Percentiles rank a stretch among this genome's conserved stretches.
phyloP scores from a whole-genome alignment of 2,888 invertebrate genomes.

The Caprella mutica region DNA sequence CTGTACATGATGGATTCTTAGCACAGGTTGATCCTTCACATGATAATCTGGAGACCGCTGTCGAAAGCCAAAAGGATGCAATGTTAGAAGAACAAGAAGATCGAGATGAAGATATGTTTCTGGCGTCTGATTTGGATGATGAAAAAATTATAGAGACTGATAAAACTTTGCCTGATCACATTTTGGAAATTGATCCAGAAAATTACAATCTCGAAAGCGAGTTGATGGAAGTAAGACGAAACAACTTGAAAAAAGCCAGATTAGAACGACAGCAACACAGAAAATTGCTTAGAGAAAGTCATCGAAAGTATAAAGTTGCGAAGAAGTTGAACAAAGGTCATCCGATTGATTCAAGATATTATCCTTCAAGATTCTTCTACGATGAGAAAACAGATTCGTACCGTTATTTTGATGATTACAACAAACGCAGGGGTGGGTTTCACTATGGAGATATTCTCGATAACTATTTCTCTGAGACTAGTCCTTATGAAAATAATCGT shows the following conservation, averaged over 20 bases:
- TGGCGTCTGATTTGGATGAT: too few species aligned
- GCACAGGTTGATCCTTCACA: neutral
- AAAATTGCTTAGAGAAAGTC: neutral
- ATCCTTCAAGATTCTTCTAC: neutral
- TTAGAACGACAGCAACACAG: neutral
- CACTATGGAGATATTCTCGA: neutral
- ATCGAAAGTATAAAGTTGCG: neutral
- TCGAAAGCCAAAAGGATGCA: neutral
- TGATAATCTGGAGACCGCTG: neutral
- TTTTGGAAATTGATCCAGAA: neutral
- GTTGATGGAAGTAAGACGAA: neutral
- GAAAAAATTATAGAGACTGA: neutral
- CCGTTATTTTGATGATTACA: neutral
- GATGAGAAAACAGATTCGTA: neutral
- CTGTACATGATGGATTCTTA: neutral
- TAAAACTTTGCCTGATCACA: neutral
- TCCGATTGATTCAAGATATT: neutral
- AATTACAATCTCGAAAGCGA: neutral
- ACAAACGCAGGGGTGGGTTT: neutral
- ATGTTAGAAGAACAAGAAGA: neutral
- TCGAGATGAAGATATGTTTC: too few species aligned
- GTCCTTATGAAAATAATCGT: too few species aligned
- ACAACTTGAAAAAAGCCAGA: neutral
- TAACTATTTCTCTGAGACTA: too few species aligned
- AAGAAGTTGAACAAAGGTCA: constrained; percentile 9